Base-by-base conservation (phyloP, 1,140 invertebrate species). In the Trialeurodes vaporariorum region DNA sequence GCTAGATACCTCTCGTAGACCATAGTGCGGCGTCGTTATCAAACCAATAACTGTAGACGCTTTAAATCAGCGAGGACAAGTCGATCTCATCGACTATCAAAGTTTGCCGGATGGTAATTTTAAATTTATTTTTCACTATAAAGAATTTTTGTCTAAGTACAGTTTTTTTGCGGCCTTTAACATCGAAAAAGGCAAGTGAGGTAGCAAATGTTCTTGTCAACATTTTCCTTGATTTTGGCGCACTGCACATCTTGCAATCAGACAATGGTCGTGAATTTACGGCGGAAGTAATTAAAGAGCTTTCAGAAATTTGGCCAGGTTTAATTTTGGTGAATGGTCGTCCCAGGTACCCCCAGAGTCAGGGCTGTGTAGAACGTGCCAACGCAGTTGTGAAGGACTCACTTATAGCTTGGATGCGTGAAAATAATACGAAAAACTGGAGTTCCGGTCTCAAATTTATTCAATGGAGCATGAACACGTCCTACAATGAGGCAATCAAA, bases 141-240 rank as follows among this genome's bases (percentile, higher is more conserved):
- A 81, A 75, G 76, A 80, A 66, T 76, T 81, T 69, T 71, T 79
- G 26, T 81, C 78, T 0, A 82, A 82, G 73, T 82, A 80, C 72
- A n/a, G 70, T 79, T 0, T 1, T 71, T 22, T 64, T 79, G 61
- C 67, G 73, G 40, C 22, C 75, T 25, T 66, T 78, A n/a, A 58
- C 26, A 65, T 24, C 25, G 22, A 68, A 64, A 61, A 22, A 25
- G 24, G 63, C 64, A 5, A 64, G 24, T 25, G 68, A 69, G 26
- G 27, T 69, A 1, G 64, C 64, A n/a, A 13, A 60, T n/a, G 13
- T 63, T 64, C 11, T 67, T 23, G 22, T 27, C 21, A 59, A 67
- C 22, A 64, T 67, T 9, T 69, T 25, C 26, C 22, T 40, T 21
- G 12, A 25, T 22, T 65, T 69, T 61, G 68, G 68, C 0, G 68